Conservation (phyloP, 2,113 vertebrate species). For the Cebus imitator region DNA sequence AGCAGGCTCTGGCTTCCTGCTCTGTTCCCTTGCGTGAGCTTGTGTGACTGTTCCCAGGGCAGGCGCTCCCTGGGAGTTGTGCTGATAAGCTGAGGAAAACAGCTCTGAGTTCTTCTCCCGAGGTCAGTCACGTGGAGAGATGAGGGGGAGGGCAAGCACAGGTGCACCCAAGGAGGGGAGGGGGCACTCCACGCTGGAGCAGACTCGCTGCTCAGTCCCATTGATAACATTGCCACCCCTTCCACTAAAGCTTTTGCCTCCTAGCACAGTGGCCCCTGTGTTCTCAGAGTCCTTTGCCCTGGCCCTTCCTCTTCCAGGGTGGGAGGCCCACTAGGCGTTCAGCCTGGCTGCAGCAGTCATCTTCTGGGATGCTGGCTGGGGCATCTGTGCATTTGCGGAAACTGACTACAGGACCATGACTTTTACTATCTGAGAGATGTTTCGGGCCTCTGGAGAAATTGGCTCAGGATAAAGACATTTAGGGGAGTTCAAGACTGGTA, state of each 20-base stretch:
- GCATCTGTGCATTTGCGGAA: neutral
- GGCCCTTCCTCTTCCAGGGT: neutral
- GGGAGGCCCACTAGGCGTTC: neutral
- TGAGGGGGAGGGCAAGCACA: too few species aligned
- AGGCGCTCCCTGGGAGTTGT: neutral
- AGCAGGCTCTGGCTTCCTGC: neutral
- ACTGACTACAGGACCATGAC: neutral
- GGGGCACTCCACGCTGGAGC: neutral
- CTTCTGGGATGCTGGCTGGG: neutral
- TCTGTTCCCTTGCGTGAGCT: neutral
- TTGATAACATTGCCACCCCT: neutral
- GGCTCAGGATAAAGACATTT: neutral
- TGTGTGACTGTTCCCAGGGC: neutral
- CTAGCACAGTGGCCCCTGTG: too few species aligned
- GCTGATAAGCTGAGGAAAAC: too few species aligned
- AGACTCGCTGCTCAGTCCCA: neutral
- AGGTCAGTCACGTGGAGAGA: accelerated
- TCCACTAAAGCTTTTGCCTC: neutral
- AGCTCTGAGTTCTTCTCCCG: neutral
- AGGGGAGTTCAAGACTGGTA: neutral
- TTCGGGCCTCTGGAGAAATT: neutral
- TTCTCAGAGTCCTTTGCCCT: neutral
- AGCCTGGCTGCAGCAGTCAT: neutral
- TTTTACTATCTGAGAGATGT: neutral
- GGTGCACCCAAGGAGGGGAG: neutral